Evolutionary conservation across 2,797 vertebrate species (phyloP).

Genomic region (Sebastes itinus): DNA sequence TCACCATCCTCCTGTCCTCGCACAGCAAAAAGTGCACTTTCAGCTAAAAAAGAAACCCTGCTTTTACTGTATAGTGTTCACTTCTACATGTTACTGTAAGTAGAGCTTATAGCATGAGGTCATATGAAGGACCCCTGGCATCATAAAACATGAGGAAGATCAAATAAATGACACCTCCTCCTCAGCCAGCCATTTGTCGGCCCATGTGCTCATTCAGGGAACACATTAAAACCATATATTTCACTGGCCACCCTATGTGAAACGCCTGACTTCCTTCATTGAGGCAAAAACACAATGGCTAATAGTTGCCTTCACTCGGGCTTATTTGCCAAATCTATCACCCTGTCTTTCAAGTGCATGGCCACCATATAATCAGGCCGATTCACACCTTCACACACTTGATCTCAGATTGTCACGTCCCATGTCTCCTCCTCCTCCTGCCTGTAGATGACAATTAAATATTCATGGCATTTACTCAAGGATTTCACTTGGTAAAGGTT

Average conservation of each 20-base stretch:
- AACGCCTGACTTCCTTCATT: slow-evolving; percentile 78
- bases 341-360: slow-evolving; percentile 87
- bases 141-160: slow-evolving; percentile 44
- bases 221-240: slow-evolving; percentile 72
- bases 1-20: neutral
- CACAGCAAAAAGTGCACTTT: neutral
- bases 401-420: slow-evolving; percentile 76
- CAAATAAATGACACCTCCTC: slow-evolving; percentile 52
- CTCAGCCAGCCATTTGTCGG: slow-evolving; percentile 74
- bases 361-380: slow-evolving; percentile 78
- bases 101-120: neutral
- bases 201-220: slow-evolving; percentile 57
- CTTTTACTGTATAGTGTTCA: neutral
- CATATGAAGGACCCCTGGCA: neutral
- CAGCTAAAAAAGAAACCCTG: neutral
- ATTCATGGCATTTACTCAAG: slow-evolving; percentile 57
- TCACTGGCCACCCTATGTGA: slow-evolving; percentile 68
- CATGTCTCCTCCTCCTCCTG: slow-evolving; percentile 56
- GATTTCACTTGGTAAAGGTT: slow-evolving; percentile 7
- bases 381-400: slow-evolving; percentile 83
- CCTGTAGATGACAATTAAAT: slow-evolving; percentile 61
- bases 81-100: neutral
- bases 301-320: slow-evolving; percentile 66
- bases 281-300: slow-evolving; percentile 64
- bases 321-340: slow-evolving; percentile 83